These are phyloP conservation scores for Acleris holmiana DNA, from an alignment of 2,888 invertebrate species.

Conservation along the genomic window DNA sequence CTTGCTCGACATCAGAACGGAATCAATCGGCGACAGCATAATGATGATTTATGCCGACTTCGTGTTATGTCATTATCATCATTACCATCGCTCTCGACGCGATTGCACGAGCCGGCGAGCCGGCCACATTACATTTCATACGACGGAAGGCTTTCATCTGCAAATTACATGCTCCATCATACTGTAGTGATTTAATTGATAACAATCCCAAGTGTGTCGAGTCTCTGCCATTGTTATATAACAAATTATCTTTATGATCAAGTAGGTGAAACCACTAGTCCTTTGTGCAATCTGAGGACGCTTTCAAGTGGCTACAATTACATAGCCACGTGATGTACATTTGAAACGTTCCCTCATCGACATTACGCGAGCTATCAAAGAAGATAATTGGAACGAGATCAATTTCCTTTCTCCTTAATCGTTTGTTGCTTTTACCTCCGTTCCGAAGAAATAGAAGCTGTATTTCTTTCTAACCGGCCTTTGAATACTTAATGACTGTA, in stretches of 20 bases:
- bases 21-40: constrained; percentile 36
- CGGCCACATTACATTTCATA: constrained; percentile 15
- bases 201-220: constrained; percentile 28
- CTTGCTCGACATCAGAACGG: constrained; percentile 23
- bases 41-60: constrained; percentile 33
- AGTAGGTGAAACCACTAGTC: constrained; percentile 31
- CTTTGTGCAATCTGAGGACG: constrained; percentile 25
- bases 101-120: constrained; percentile 12
- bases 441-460: constrained; percentile 19
- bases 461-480: constrained; percentile 21
- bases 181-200: constrained; percentile 30
- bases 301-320: constrained; percentile 8
- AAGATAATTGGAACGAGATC: constrained; percentile 33
- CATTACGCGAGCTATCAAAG: constrained; percentile 29
- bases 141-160: constrained; percentile 30
- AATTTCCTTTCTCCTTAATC: constrained; percentile 31
- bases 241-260: constrained; percentile 28
- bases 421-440: constrained; percentile 26
- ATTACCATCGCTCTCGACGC: constrained; percentile 11
- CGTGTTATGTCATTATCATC: constrained; percentile 29
- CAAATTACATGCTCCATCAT: constrained; percentile 32
- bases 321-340: constrained; percentile 20
- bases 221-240: constrained; percentile 30
- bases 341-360: constrained; percentile 15
- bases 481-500: constrained; percentile 28